Conservation (phyloP, 1,140 invertebrate genomes). For the Mycetomoellerius zeteki region DNA sequence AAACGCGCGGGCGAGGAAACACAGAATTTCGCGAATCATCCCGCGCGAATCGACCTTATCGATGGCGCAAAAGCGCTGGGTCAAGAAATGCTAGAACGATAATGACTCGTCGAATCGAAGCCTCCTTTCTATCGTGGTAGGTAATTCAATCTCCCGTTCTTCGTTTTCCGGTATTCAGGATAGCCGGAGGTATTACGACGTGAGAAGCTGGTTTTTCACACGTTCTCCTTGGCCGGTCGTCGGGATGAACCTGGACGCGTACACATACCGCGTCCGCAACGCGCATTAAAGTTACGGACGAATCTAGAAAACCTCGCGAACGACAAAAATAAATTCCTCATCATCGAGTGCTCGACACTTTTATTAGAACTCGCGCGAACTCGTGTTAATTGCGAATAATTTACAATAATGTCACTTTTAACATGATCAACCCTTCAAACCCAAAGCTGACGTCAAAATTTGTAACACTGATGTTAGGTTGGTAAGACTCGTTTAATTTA, state of each 20-base stretch:
- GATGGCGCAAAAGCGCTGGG: constrained; percentile 26
- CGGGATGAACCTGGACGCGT: constrained; percentile 66
- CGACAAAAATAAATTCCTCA: neutral
- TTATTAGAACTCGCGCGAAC: neutral
- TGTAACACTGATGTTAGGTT: too few relatives aligned
- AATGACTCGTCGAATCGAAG: constrained; percentile 61
- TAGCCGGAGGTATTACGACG: constrained; percentile 57
- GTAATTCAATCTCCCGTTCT: constrained; percentile 58
- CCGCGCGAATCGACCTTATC: constrained; percentile 39
- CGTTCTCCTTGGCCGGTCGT: constrained; percentile 64
- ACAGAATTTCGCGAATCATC: constrained; percentile 41
- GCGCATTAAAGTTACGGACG: neutral
- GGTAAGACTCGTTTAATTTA: too few relatives aligned
- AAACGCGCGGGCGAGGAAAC: constrained; percentile 12
- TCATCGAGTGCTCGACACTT: neutral
- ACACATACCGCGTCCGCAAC: neutral
- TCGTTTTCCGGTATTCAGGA: constrained; percentile 60
- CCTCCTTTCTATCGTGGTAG: constrained; percentile 52
- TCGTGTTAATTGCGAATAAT: neutral
- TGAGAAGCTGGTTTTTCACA: constrained; percentile 71
- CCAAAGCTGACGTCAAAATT: too few relatives aligned
- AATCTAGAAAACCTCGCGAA: constrained; percentile 1
- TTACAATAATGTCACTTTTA: neutral
- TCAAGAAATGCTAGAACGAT: constrained; percentile 56
- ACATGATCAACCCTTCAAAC: too few relatives aligned